These are phyloP conservation scores for Folsomia candida DNA, from an alignment of 2,888 invertebrate genomes.

Conservation along the genomic window DNA sequence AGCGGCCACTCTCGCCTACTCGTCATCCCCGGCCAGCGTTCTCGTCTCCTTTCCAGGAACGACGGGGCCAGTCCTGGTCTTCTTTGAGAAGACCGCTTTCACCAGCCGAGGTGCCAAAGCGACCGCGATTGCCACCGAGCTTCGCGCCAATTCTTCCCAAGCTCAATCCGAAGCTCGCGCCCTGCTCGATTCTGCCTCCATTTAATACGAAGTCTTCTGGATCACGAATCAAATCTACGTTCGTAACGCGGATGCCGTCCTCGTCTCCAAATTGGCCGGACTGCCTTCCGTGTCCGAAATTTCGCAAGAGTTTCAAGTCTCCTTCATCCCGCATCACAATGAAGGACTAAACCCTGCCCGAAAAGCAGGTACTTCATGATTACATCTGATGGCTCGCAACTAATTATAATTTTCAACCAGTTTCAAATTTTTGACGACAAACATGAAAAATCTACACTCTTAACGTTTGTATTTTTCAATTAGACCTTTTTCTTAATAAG, in stretches of 20 bases:
- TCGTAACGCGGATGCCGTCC: conserved; percentile 10
- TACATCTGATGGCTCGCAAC: no score
- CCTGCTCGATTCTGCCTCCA: neutral
- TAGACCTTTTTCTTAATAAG: no score
- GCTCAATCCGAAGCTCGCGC: neutral
- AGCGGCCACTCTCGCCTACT: neutral
- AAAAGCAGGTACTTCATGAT: no score
- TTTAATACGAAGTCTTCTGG: conserved; percentile 22
- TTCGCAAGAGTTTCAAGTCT: conserved; percentile 19
- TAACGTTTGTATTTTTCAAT: no score
- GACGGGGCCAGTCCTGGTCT: neutral
- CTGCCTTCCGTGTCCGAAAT: conserved; percentile 13
- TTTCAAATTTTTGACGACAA: no score
- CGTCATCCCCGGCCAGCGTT: neutral
- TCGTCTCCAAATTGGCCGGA: conserved; percentile 10
- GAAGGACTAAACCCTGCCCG: neutral
- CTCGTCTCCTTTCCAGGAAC: neutral
- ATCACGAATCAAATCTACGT: conserved; percentile 27
- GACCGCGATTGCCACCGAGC: neutral
- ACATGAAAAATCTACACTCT: no score
- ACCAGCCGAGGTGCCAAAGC: neutral
- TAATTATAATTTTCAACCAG: no score
- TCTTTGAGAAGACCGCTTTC: neutral
- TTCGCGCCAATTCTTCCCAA: neutral
- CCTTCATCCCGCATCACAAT: conserved; percentile 4